Base-by-base conservation (phyloP, 92 coral and sea anemone genomes). In the Bergia sp. region DNA sequence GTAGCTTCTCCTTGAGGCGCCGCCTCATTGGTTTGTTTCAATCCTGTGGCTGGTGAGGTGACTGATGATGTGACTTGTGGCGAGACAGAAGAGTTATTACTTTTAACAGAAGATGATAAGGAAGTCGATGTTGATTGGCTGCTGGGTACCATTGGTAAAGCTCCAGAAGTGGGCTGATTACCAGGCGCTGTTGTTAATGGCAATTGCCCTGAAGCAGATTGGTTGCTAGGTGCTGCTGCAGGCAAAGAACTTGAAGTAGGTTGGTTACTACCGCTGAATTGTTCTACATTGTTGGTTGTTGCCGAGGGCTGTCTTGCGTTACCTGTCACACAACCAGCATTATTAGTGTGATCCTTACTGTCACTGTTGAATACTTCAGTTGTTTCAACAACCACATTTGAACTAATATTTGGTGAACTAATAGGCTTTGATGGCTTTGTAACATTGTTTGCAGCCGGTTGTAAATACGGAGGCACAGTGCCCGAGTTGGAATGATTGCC, bases 381-480 rank as follows among this genome's bases (percentile, higher is more conserved):
- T 45, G 87, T 84, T 64, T 84, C 79, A 71, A 84, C 87, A 71
- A 73, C 65, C 67, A 84, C 87, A 16, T 47, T 49, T 65, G 87
- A 80, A 18, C 45, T 29, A 15, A 23, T 16, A 38, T 72, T 69
- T 42, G 58, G 6, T 37, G 87, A 42, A 44, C 77, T 69, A 65
- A 11, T 65, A 4, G 87, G 18, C 44, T 44, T 38, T n/a, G 66
- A 18, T 79, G 82, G 77, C 16, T 84, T 69, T 42, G 77, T 84
- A 72, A 45, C 64, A 73, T 72, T 84, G 42, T 72, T 40, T 23
- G 78, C 40, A 15, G 43, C 47, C 3, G 87, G 87, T 38, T 72
- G 38, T 72, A 84, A 84, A 47, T 84, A 84, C 3, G 87, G 87
- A 0, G 87, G 87, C 5, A 71, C 9, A 15, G 44, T 38, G 15